Evolutionary conservation across 2,113 vertebrate species (phyloP), one percentile per base, ranked within the genome.

Genomic region (Junco hyemalis): DNA sequence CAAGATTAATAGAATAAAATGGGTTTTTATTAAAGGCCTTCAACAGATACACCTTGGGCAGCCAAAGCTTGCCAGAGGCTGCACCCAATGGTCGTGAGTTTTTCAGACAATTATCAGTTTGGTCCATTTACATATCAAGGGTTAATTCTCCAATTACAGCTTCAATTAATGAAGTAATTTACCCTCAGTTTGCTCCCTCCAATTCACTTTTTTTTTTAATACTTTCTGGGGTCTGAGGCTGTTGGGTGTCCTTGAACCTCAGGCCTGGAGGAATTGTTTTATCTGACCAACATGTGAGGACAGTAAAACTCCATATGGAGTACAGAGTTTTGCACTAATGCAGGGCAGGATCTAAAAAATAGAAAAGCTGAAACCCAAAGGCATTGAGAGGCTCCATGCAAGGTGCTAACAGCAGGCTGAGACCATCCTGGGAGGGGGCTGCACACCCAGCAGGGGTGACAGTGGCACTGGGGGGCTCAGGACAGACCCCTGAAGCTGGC

Each of bases 381-480:
- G 59, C 74, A n/a, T 9, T 14, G 1, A 12, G 59, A 28, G n/a
- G 42, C 45, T 78, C 36, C 8, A 4, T 24, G 25, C 18, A 1
- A 6, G 21, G 53, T 14, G 64, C 18, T 22, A 20, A 14, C 9
- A 1, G 0, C 26, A 11, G 57, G 57, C 47, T 44, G 68, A 5
- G 60, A 28, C 4, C 77, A 51, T 26, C 44, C 57, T 3, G 48
- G 65, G 42, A 56, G 85, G 57, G 26, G 50, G 50, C 50, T 84
- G 31, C 8, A 47, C 31, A 31, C 14, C 10, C 59, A 21, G 9
- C 1, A 1, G 74, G 3, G 8, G 21, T 7, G 59, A 79, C 8
- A 16, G 63, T 44, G 26, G 44, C n/a, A 12, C 19, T 0, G 5
- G 1, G 1, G 8, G 60, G 47, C 60, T 87, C 3, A 0, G 78